Evolutionary conservation across 2,797 vertebrate genomes (phyloP), one percentile per base, ranked within the genome.

Genomic region (Sebastes paucispinis): DNA sequence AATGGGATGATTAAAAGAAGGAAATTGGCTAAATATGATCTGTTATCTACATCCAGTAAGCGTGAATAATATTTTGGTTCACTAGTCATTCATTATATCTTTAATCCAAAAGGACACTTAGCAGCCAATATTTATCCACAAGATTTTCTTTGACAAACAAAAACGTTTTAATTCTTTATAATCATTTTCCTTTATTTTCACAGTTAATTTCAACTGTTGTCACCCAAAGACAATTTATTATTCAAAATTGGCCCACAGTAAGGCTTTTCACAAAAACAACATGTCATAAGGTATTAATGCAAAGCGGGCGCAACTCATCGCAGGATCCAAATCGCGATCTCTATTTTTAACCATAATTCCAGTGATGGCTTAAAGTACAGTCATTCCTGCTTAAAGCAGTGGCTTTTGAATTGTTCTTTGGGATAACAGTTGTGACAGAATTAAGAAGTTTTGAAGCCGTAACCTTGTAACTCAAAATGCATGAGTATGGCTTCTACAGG

Each of bases 401-500:
- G 9, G 55, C 80, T 84, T 91, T 92, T 77, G 39, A 85, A 87
- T 39, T 73, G 55, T 73, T 88, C 86, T 92, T 86, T 80, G 69
- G 52, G 16, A 67, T 36, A 91, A 78, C 82, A 88, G 72, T 57
- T 88, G 25, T 91, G 91, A 92, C 92, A 92, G 89, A 87, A 86
- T 68, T 36, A 52, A 60, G 80, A 76, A 81, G 70, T 73, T 82
- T 86, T 93, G 83, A 92, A 85, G 87, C 65, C 75, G 25, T 79
- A 82, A 81, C 85, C 78, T 90, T 88, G 88, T 85, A 89, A 80
- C 68, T 78, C 60, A 67, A 77, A 84, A 89, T 73, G 22, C 69
- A 82, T 13, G 11, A 71, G 68, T 78, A 58, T 77, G 32, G 70
- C 74, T 89, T 87, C 78, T 70, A 75, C 63, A 36, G 68, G 57